phyloP scores from a whole-genome alignment of 2,113 vertebrate species.

The Chloebia gouldiae region DNA sequence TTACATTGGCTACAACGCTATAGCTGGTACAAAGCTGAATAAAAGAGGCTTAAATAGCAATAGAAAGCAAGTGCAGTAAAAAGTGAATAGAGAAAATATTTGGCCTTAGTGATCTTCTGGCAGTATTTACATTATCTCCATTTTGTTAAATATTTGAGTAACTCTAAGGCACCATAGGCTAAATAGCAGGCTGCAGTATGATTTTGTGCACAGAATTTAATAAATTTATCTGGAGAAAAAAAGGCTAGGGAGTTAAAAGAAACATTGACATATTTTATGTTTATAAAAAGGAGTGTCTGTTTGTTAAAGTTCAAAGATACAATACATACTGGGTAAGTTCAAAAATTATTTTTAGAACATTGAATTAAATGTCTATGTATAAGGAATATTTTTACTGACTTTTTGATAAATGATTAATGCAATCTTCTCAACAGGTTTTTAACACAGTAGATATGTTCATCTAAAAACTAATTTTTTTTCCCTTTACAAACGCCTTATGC shows the following conservation, averaged over 20 bases:
- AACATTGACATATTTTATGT: constrained; percentile 64
- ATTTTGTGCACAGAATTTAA: constrained; percentile 78
- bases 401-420: constrained; percentile 64
- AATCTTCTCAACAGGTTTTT: constrained; percentile 61
- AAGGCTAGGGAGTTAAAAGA: constrained; percentile 59
- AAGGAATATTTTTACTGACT: constrained; percentile 59
- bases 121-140: constrained; percentile 88
- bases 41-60: constrained; percentile 81
- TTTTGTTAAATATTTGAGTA: constrained; percentile 82
- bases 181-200: constrained; percentile 80
- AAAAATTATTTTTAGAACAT: constrained; percentile 64
- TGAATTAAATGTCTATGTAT: constrained; percentile 60
- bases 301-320: constrained; percentile 60
- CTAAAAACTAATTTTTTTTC: constrained; percentile 67
- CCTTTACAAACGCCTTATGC: constrained; percentile 62
- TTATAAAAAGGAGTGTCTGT: constrained; percentile 64
- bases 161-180: constrained; percentile 87
- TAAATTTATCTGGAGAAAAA: constrained; percentile 53
- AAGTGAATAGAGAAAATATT: constrained; percentile 90
- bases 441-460: constrained; percentile 57
- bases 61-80: constrained; percentile 87
- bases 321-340: constrained; percentile 43
- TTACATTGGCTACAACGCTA: constrained; percentile 85
- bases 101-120: constrained; percentile 83
- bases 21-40: constrained; percentile 85